Evolutionary conservation across 2,888 invertebrate species (phyloP).

Genomic region (Drosophila prolongata): DNA sequence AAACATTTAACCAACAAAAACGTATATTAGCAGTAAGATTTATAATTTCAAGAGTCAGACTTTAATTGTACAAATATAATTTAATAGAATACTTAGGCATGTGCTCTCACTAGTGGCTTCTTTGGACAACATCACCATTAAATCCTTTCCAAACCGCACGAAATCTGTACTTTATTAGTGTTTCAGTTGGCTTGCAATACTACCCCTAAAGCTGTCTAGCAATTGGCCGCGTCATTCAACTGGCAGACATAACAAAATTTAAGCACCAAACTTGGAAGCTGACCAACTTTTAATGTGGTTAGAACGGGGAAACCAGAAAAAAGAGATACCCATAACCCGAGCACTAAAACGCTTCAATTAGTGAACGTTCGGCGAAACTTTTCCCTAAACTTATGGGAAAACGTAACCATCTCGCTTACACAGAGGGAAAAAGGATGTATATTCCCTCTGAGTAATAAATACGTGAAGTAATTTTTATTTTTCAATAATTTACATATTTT

Average conservation of each 20-base stretch:
- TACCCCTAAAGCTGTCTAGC: constrained; percentile 7
- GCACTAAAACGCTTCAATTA: constrained; percentile 73
- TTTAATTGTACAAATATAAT: no score
- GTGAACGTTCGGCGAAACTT: constrained; percentile 37
- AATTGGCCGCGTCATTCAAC: constrained; percentile 34
- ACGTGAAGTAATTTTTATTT: no score
- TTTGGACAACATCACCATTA: neutral
- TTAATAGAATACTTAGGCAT: no score
- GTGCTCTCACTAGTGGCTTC: no score
- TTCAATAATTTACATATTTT: no score
- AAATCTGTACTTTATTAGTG: constrained; percentile 26
- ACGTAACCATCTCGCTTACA: neutral
- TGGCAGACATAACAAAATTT: constrained; percentile 59
- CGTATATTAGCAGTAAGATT: no score
- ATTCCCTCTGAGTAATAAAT: no score
- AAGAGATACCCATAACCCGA: constrained; percentile 23
- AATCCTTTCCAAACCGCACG: constrained; percentile 7
- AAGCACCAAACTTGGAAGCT: constrained; percentile 63
- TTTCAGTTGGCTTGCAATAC: neutral
- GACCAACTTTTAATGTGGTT: constrained; percentile 74
- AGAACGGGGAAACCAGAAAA: constrained; percentile 24
- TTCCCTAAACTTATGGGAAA: constrained; percentile 31
- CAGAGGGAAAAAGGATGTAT: neutral
- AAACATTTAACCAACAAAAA: no score
- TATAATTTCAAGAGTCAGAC: no score